These are phyloP conservation scores for Fissipunctia ypsillon DNA, from an alignment of 2,888 invertebrate genomes.

Conservation along the genomic window DNA sequence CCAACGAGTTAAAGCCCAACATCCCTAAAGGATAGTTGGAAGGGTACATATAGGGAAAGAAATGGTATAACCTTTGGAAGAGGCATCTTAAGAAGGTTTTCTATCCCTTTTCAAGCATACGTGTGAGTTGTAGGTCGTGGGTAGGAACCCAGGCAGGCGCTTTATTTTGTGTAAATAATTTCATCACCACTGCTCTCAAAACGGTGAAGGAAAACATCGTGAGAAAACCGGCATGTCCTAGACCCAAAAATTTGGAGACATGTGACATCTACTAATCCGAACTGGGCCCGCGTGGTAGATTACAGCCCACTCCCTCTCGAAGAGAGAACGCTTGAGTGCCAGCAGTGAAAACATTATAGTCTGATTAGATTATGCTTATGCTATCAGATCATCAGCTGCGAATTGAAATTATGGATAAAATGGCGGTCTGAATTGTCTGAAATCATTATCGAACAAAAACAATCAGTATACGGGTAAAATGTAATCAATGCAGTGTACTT, in stretches of 20 bases:
- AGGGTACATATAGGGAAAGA: too few species aligned
- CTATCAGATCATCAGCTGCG: background rate
- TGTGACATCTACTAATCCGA: too few species aligned
- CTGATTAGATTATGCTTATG: background rate
- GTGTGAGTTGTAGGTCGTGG: too few species aligned
- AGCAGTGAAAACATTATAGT: background rate
- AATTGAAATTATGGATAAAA: background rate
- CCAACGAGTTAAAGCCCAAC: too few species aligned
- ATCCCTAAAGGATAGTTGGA: too few species aligned
- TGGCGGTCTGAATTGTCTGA: background rate
- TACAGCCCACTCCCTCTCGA: background rate
- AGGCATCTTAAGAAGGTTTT: too few species aligned
- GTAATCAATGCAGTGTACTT: conserved; percentile 12
- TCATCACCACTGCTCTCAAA: background rate
- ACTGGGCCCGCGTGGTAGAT: background rate
- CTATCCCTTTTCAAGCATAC: too few species aligned
- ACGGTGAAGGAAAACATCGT: background rate
- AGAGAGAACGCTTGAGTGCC: background rate
- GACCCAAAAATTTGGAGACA: too few species aligned
- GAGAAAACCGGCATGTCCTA: background rate
- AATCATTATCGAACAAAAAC: background rate
- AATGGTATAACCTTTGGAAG: too few species aligned
- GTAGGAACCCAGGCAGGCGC: too few species aligned
- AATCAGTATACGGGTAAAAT: background rate
- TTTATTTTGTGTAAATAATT: too few species aligned